Percentiles rank a stretch among this genome's conserved stretches.
Conservation (phyloP, 1,140 invertebrate genomes). For the Teleopsis dalmanni region DNA sequence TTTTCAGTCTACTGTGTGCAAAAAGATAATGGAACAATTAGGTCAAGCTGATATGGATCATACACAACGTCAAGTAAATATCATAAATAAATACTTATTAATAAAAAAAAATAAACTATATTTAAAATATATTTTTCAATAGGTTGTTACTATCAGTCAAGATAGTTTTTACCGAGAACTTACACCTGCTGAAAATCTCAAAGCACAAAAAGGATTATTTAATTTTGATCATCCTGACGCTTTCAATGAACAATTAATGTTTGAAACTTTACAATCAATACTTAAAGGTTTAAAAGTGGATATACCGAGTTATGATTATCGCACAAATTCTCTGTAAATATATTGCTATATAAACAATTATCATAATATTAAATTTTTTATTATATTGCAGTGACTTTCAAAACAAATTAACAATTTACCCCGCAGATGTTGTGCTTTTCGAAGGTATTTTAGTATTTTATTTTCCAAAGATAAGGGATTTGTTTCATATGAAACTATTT, state of each 20-base stretch:
- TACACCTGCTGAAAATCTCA: conserved; percentile 66
- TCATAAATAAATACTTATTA: background rate
- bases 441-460: conserved; percentile 99
- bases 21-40: conserved; percentile 89
- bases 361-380: too few species aligned
- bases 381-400: conserved; percentile 56
- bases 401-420: conserved; percentile 76
- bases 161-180: conserved; percentile 93
- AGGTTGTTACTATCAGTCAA: conserved; percentile 77
- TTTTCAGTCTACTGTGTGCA: conserved; percentile 86
- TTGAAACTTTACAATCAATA: conserved; percentile 69
- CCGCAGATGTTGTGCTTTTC: conserved; percentile 96
- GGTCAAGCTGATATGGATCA: conserved; percentile 86
- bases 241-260: conserved; percentile 79
- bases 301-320: conserved; percentile 87
- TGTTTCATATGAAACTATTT: conserved; percentile 99
- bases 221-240: conserved; percentile 98
- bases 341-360: too few species aligned
- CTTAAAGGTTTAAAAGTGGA: conserved; percentile 74
- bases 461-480: conserved; percentile 84
- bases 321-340: conserved; percentile 74
- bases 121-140: background rate
- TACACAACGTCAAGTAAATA: conserved; percentile 71
- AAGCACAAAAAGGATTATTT: conserved; percentile 84
- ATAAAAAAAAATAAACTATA: conserved; percentile 1